Evolutionary conservation across 2,113 vertebrate species (phyloP).

Genomic region (Apodemus speciosus): DNA sequence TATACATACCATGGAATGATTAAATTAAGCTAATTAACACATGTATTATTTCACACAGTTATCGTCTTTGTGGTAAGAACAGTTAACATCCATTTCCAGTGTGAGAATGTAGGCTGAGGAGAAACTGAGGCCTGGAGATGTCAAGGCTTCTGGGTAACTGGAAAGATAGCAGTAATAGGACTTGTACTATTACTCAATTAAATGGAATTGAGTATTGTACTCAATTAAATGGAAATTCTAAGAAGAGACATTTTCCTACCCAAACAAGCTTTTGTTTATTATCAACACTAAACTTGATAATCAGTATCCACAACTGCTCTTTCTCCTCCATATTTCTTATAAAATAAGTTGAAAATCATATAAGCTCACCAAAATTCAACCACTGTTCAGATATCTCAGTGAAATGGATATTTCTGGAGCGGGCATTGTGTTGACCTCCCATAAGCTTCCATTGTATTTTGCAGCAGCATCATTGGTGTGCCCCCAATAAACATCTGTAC

Average conservation of each 20-base stretch:
- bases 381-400: background rate
- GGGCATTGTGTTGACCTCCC: background rate
- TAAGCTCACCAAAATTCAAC: background rate
- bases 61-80: background rate
- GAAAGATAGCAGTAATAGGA: background rate
- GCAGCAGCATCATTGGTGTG: background rate
- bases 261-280: no score
- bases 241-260: no score
- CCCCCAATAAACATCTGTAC: no score
- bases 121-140: background rate
- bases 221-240: no score
- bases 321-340: background rate
- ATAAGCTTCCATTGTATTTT: fast-evolving
- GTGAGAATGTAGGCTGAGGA: background rate
- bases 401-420: background rate
- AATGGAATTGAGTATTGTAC: no score
- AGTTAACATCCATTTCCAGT: background rate
- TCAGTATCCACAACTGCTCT: background rate
- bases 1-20: background rate
- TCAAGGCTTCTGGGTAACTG: slow-evolving; percentile 1
- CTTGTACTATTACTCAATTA: no score
- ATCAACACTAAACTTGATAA: background rate
- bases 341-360: slow-evolving; percentile 12
- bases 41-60: background rate
- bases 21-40: background rate